Evolutionary conservation across 2,888 invertebrate species (phyloP).

Genomic region (Laothoe populi): DNA sequence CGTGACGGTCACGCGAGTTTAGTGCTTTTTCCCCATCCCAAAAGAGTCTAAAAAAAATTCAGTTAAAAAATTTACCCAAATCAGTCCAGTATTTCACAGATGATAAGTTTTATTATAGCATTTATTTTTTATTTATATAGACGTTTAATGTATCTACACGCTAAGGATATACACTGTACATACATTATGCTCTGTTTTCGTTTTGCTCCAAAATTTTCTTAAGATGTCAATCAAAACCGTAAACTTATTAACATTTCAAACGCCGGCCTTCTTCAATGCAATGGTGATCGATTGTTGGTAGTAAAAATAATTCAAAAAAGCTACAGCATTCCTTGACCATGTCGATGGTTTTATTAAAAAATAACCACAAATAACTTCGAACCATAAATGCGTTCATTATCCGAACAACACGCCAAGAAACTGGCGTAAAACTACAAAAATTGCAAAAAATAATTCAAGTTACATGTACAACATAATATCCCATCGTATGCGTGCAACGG

Average conservation of each 20-base stretch:
- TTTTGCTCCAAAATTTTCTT: neutral
- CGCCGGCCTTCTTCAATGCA: conserved; percentile 10
- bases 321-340: conserved; percentile 39
- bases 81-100: too few relatives aligned
- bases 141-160: neutral
- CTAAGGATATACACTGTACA: neutral
- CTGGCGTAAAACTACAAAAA: conserved; percentile 40
- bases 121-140: too few relatives aligned
- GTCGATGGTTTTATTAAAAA: conserved; percentile 33
- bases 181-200: neutral
- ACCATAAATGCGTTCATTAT: conserved; percentile 43
- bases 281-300: conserved; percentile 10
- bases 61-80: too few relatives aligned
- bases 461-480: conserved; percentile 28
- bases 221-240: conserved; percentile 2
- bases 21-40: too few relatives aligned
- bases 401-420: conserved; percentile 41
- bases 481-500: conserved; percentile 16
- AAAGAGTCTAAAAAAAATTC: too few relatives aligned
- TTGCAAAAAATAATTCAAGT: conserved; percentile 29
- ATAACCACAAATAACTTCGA: conserved; percentile 31
- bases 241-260: conserved; percentile 20
- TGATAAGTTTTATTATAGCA: too few relatives aligned
- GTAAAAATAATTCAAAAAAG: conserved; percentile 30
- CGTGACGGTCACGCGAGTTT: too few relatives aligned